Percentiles rank a stretch among this genome's conserved stretches.
These are phyloP conservation scores for Erannis defoliaria DNA, from an alignment of 2,888 invertebrate species.

Conservation along the genomic window DNA sequence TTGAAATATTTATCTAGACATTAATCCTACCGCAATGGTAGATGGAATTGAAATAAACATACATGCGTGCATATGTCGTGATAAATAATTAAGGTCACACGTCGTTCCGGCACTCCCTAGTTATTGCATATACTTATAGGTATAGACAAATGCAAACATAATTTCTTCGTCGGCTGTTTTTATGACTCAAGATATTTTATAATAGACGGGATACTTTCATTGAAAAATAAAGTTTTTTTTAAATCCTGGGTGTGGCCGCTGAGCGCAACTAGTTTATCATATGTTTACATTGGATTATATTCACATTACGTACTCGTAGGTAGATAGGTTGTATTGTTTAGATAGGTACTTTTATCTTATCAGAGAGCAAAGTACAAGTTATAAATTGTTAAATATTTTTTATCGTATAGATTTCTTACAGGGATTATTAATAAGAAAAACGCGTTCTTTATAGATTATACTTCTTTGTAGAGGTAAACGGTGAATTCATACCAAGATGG, in stretches of 20 bases:
- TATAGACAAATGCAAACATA: too few relatives aligned
- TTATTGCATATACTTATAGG: too few relatives aligned
- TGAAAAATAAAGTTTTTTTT: too few relatives aligned
- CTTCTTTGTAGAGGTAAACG: too few relatives aligned
- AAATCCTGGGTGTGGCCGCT: neutral
- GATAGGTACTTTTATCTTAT: slow-evolving; percentile 1
- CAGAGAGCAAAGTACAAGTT: slow-evolving; percentile 13
- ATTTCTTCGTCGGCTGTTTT: too few relatives aligned
- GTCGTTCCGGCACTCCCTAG: too few relatives aligned
- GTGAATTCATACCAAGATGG: neutral
- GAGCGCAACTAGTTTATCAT: neutral
- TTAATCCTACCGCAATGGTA: neutral
- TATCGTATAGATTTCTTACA: neutral
- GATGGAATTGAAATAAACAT: neutral
- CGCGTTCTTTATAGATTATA: neutral
- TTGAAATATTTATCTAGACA: neutral
- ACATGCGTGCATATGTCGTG: too few relatives aligned
- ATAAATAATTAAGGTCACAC: too few relatives aligned
- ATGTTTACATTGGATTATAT: slow-evolving; percentile 5
- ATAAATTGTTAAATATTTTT: slow-evolving; percentile 2
- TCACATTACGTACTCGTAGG: neutral
- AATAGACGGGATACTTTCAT: too few relatives aligned
- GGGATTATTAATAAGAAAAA: slow-evolving; percentile 7
- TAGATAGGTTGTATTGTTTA: too few relatives aligned
- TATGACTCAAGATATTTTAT: too few relatives aligned